Evolutionary conservation across 2,888 invertebrate genomes (phyloP).

Genomic region (Rhimphoctona megacephalus): DNA sequence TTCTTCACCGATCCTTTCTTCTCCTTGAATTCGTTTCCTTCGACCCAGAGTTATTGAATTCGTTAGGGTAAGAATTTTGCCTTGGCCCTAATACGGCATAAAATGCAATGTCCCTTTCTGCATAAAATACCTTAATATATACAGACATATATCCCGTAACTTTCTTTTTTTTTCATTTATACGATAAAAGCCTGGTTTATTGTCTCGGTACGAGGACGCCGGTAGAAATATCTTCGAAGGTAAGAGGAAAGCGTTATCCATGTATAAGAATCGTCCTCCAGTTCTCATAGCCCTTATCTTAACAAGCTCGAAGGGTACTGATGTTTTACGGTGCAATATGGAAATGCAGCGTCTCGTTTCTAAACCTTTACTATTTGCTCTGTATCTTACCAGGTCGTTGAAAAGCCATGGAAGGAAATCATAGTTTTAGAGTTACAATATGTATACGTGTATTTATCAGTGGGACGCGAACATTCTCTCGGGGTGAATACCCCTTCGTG

Average conservation of each 20-base stretch:
- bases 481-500: conserved; percentile 13
- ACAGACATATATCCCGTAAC: background rate
- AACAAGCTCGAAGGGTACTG: conserved; percentile 20
- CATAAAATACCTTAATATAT: conserved; percentile 8
- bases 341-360: conserved; percentile 8
- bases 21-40: background rate
- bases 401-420: conserved; percentile 42
- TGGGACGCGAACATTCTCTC: conserved; percentile 1
- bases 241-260: background rate
- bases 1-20: background rate
- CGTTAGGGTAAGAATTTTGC: conserved; percentile 71
- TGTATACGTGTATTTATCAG: background rate
- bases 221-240: conserved; percentile 1
- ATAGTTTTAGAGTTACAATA: background rate
- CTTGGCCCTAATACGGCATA: conserved; percentile 70
- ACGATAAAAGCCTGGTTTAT: conserved; percentile 51
- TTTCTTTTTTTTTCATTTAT: background rate
- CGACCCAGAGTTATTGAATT: conserved; percentile 69
- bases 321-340: conserved; percentile 60
- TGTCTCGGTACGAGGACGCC: conserved; percentile 24
- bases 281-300: conserved; percentile 53
- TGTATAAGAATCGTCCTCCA: conserved; percentile 43
- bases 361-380: background rate
- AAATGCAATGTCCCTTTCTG: conserved; percentile 62
- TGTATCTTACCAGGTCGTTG: conserved; percentile 44